These are phyloP conservation scores for Podocnemis expansa DNA, from an alignment of 2,113 vertebrate species.

Conservation along the genomic window DNA sequence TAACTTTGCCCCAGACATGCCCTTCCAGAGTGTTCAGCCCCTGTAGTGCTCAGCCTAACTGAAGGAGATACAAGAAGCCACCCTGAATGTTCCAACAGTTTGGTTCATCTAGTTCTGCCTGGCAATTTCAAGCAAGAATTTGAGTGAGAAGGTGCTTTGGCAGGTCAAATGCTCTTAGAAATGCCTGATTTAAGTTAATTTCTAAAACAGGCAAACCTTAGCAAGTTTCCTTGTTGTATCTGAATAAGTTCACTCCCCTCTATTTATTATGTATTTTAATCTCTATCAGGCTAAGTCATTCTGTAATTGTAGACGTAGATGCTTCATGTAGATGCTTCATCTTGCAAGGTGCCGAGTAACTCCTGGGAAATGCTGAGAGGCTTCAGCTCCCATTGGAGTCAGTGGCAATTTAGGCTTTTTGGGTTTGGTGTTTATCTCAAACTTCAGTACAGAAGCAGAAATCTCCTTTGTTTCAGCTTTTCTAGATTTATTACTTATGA, in stretches of 20 bases:
- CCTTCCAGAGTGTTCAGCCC: background rate
- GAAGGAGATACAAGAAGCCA: background rate
- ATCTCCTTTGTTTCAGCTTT: background rate
- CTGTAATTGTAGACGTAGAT: background rate
- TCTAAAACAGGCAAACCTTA: background rate
- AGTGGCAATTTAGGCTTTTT: background rate
- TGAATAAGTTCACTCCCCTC: background rate
- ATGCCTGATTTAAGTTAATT: background rate
- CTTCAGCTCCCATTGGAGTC: background rate
- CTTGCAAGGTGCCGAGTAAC: background rate
- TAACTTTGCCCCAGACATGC: background rate
- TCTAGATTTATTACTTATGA: background rate
- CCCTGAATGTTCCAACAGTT: background rate
- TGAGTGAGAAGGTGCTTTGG: background rate
- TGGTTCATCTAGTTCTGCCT: background rate
- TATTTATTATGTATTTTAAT: background rate
- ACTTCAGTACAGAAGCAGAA: background rate
- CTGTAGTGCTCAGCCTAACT: fast-evolving
- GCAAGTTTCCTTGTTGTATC: background rate
- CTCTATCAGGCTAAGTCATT: background rate
- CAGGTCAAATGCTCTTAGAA: background rate
- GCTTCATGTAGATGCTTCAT: background rate
- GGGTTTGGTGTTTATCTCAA: background rate
- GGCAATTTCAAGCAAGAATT: too few species aligned
- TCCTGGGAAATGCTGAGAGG: background rate